Evolutionary conservation across 92 coral and sea anemone species (phyloP).

Genomic region (Palythoa grandiflora): DNA sequence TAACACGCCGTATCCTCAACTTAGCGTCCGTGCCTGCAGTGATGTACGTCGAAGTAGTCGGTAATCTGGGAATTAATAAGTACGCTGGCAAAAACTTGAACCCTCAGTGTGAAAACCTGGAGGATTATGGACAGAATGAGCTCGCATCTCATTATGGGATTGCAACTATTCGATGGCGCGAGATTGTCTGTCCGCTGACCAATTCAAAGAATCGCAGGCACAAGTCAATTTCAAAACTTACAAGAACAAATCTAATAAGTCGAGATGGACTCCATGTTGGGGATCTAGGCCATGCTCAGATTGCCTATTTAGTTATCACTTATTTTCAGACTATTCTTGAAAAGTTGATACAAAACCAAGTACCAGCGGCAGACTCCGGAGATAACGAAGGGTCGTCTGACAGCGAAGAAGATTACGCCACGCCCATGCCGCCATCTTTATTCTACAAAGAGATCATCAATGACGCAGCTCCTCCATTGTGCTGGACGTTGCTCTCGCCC

Average conservation of each 20-base stretch:
- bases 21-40: conserved; percentile 68
- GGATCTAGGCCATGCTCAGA: conserved; percentile 39
- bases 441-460: conserved; percentile 8
- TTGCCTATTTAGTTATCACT: conserved; percentile 29
- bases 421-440: conserved; percentile 14
- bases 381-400: not conserved
- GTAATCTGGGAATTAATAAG: conserved; percentile 33
- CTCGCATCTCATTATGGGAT: conserved; percentile 66
- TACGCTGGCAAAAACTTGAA: conserved; percentile 41
- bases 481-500: conserved; percentile 39
- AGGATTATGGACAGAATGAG: conserved; percentile 60
- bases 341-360: not conserved
- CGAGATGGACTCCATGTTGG: conserved; percentile 46
- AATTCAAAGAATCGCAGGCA: conserved; percentile 11
- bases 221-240: conserved; percentile 27
- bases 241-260: conserved; percentile 4
- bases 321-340: conserved; percentile 31
- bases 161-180: conserved; percentile 64
- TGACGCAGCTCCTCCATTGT: conserved; percentile 8
- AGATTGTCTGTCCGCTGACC: conserved; percentile 70
- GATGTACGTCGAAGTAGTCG: conserved; percentile 62
- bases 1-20: conserved; percentile 68
- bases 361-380: conserved; percentile 23
- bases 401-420: not conserved
- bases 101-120: conserved; percentile 44